Percentiles rank a stretch among this genome's conserved stretches.
These are phyloP conservation scores for Calliphora vicina DNA, from an alignment of 1,140 invertebrate species.

Conservation along the genomic window DNA sequence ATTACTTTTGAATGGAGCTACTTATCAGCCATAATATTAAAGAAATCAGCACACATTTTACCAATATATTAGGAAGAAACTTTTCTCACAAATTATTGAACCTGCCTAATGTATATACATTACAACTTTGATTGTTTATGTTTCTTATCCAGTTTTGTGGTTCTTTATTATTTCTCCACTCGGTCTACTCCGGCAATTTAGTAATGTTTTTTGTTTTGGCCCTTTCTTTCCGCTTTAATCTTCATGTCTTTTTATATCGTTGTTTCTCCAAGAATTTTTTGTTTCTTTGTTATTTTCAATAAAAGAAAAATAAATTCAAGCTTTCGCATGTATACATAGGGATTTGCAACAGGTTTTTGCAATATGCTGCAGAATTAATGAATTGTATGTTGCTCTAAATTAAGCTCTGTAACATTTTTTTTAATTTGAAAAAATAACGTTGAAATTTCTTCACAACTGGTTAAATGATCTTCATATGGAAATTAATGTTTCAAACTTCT, in stretches of 20 bases:
- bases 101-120: background rate
- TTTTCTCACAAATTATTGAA: background rate
- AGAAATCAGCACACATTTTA: no score
- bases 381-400: no score
- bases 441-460: no score
- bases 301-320: background rate
- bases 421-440: no score
- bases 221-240: background rate
- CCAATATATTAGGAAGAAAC: no score
- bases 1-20: no score
- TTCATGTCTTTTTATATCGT: background rate
- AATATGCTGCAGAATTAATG: background rate
- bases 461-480: no score
- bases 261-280: background rate
- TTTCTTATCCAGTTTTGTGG: background rate
- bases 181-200: background rate
- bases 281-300: background rate
- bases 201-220: background rate
- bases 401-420: no score
- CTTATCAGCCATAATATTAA: no score
- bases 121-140: background rate
- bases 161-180: background rate
- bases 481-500: no score
- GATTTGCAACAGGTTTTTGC: constrained; percentile 4
- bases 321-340: no score